Evolutionary conservation across 1,140 invertebrate species (phyloP), one percentile per base, ranked within the genome.

Genomic region (Wiebesia pumilae): DNA sequence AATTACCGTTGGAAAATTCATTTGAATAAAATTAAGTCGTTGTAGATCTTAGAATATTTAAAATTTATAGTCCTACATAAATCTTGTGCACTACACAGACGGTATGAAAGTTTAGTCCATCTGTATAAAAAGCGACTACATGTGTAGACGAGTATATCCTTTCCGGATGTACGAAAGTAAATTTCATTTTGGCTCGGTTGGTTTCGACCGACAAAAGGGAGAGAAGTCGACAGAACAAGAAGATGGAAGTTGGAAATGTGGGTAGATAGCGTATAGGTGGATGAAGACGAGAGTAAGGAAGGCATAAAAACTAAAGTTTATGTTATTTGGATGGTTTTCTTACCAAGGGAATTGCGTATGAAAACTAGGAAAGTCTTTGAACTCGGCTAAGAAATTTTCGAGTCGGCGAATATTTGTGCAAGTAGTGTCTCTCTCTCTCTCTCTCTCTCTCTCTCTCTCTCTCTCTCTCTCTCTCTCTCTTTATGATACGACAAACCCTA

Each of bases 231-330:
- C n/a, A 62, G 24, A 62, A 62, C 58, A 62, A 62, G 58, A 62
- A 62, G 24, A 62, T 27, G 24, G 24, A 62, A 62, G 58, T 62
- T 62, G 27, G 21, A 21, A 4, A 62, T 14, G 24, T 3, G 14
- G 21, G 24, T n/a, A n/a, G n/a, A n/a, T n/a, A 62, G 3, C 27
- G 24, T 62, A 62, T 24, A 27, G 21, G 58, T 27, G 19, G 51
- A 73, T 4, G 65, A 35, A 19, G 67, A 35, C 19, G 67, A 21
- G 67, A 35, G 9, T 27, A 58, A 33, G 24, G 58, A 58, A 69
- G 40, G 65, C 65, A 71, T 82, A 38, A 82, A 82, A 82, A 82
- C 38, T 69, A 51, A 82, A 82, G 65, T 82, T 82, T 82, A 82
- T 71, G 40, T 65, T 47, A 43, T 82, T 69, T 71, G 80, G 43